Evolutionary conservation across 2,113 vertebrate genomes (phyloP), one percentile per base, ranked within the genome.

Genomic region (Labrus mixtus): DNA sequence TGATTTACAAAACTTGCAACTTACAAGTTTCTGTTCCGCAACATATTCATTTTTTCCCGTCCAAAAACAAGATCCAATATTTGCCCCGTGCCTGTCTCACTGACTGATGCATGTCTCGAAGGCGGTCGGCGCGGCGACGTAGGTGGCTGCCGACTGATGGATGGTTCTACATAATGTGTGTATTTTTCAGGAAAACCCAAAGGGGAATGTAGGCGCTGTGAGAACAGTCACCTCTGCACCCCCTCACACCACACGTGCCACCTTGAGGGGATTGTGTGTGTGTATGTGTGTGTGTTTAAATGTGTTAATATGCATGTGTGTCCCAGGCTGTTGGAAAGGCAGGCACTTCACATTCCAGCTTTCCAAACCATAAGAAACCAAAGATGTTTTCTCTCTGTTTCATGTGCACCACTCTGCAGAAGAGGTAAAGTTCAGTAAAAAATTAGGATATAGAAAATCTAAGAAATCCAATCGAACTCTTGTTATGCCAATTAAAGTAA

Each of bases 261-360:
- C 22, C 50, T 73, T 61, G 15, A 48, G 29, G 46, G 23, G 33
- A 59, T 22, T 59, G 53, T 55, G 60, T 36, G 22, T 76, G n/a
- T 57, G 11, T 9, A 15, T 68, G 37, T 22, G 39, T 68, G 56
- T 54, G 39, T 54, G 13, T 41, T 41, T 41, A 41, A 41, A 41
- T 41, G 39, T 41, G 39, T 11, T 41, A 3, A 19, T 3, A 20
- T 61, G 12, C 11, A 7, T 51, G 39, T 43, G 63, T 57, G 73
- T 59, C 55, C 9, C 13, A 23, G 58, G 16, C 41, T 62, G 59
- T 79, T 64, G 37, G 80, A 73, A 78, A 48, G 59, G 45, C 39
- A 70, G 60, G 23, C 13, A 51, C 33, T 67, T 73, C 64, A 78
- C 76, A 88, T 85, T 81, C 77, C 74, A 60, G 53, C 58, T 72